phyloP scores from a whole-genome alignment of 2,888 invertebrate genomes.

The Eumerus sabulonum region DNA sequence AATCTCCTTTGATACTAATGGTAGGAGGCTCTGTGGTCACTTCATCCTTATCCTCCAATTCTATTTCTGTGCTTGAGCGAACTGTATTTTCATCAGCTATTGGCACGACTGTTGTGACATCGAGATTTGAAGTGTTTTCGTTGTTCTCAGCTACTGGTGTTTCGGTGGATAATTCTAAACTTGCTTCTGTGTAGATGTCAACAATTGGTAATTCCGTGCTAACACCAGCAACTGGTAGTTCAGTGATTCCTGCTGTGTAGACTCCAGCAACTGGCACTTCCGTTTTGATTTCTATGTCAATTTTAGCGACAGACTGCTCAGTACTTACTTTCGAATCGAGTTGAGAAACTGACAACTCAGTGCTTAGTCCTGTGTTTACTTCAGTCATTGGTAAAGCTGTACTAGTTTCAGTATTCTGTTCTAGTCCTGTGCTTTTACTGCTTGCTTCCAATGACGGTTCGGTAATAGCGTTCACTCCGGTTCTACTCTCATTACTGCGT shows the following conservation, averaged over 20 bases:
- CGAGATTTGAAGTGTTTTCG: no score
- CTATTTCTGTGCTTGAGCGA: neutral
- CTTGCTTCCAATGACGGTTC: neutral
- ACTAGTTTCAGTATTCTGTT: neutral
- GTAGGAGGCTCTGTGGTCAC: no score
- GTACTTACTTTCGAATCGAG: no score
- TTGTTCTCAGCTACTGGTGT: neutral
- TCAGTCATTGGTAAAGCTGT: neutral
- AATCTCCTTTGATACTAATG: no score
- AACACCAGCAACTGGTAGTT: neutral
- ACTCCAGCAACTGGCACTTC: neutral
- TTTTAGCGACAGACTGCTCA: no score
- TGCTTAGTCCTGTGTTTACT: neutral
- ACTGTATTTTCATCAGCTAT: neutral
- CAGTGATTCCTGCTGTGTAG: neutral
- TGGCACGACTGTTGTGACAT: no score
- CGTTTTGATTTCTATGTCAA: no score
- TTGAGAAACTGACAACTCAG: no score
- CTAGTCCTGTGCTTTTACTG: neutral
- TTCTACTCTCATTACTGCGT: no score
- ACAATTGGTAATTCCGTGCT: slow-evolving; percentile 4
- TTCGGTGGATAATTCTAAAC: neutral
- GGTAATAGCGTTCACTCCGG: no score
- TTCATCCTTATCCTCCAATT: neutral
- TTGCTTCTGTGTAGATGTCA: neutral